Evolutionary conservation across 2,113 vertebrate genomes (phyloP).

Genomic region (Alaudala cheleensis): DNA sequence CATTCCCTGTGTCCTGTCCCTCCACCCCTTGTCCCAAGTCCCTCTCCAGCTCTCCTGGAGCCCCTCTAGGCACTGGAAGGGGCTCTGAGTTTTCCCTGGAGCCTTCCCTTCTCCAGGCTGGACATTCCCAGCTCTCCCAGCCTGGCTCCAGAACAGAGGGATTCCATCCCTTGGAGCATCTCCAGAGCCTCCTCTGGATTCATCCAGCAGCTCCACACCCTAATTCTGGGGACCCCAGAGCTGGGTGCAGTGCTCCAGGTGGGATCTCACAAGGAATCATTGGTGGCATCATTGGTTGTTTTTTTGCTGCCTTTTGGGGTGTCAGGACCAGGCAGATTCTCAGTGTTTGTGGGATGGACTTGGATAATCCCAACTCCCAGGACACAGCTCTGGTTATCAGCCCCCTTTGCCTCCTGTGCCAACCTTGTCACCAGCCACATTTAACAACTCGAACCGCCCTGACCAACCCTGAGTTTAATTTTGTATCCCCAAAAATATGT

Average conservation of each 20-base stretch:
- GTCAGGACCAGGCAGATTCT: not conserved
- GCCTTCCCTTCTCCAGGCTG: fast-evolving
- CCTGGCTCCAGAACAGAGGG: not conserved
- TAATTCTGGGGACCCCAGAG: too few relatives aligned
- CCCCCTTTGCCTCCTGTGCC: not conserved
- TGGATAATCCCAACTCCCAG: not conserved
- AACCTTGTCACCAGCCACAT: not conserved
- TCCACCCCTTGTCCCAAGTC: fast-evolving
- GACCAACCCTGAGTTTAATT: not conserved
- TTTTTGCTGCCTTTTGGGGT: not conserved
- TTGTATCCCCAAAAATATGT: not conserved
- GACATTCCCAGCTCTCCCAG: not conserved
- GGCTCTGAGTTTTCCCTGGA: not conserved
- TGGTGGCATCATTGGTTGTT: not conserved
- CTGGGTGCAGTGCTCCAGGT: not conserved
- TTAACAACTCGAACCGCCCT: not conserved
- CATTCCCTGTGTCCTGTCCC: not conserved
- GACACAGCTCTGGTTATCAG: not conserved
- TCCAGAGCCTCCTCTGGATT: fast-evolving
- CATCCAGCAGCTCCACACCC: not conserved
- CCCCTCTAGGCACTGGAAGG: not conserved
- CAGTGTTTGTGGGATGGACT: not conserved
- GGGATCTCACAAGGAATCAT: not conserved
- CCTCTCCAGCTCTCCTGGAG: not conserved
- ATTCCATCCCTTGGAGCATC: not conserved